Evolutionary conservation across 2,113 vertebrate species (phyloP), one percentile per base, ranked within the genome.

Genomic region (Grus americana): DNA sequence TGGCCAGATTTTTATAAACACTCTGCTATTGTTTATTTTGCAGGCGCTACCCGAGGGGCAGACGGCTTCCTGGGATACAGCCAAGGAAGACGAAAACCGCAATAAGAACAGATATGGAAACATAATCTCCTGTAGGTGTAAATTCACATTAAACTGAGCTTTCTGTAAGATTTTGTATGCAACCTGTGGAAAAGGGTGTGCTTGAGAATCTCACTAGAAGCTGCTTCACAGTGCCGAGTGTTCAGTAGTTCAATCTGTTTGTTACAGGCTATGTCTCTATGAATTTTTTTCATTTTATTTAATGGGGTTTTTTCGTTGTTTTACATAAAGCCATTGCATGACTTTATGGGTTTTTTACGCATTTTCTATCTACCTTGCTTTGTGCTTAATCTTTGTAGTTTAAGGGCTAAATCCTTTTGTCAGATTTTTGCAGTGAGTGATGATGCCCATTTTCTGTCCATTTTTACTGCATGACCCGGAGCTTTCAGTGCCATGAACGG

Each of bases 41-140:
- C 97, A 99, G 99, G 99, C 99, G 38, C 98, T 99, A 91, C 99
- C 99, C 0, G 99, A 99, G 92, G 99, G 99, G 92, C 99, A 99
- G 98, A 99, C 99, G 1, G 99, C 99, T 14, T 99, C 99, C 19
- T 99, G 99, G 99, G 99, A 99, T 40, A 99, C 99, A 4, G 99
- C 99, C 97, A 99, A 99, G 96, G 99, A 99, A 92, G 99, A 99
- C 1, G 99, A 99, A 95, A 99, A 99, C 95, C 99, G 99, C 96
- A 99, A 99, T 95, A 99, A 99, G 98, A 99, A 99, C 95, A 98
- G 99, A 98, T 99, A 99, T 1, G 99, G 99, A 44, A 99, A 99
- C 98, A 99, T 99, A 98, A 99, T 99, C 95, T 99, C 99, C 98
- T 99, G 99, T 99, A 98, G 98, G 99, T 99, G 97, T 97, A 95